Percentiles rank a stretch among this genome's conserved stretches.
Conservation (phyloP, 1,140 invertebrate species). For the Drosophila ogumai region DNA sequence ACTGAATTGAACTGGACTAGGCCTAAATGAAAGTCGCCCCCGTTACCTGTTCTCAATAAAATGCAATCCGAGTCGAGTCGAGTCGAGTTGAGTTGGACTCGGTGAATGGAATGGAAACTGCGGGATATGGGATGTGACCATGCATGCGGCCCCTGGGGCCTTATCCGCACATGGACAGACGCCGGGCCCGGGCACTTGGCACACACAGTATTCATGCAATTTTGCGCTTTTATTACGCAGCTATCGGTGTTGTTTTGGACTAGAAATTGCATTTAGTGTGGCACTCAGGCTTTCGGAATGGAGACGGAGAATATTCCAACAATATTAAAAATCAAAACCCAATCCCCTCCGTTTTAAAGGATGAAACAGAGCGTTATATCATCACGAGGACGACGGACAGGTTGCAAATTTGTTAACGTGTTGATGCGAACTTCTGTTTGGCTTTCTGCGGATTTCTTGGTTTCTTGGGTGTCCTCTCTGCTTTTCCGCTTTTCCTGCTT, state of each 20-base stretch:
- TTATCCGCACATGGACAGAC: conserved; percentile 44
- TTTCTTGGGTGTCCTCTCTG: conserved; percentile 15
- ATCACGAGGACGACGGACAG: conserved; percentile 8
- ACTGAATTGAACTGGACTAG: conserved; percentile 10
- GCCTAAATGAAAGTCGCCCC: conserved; percentile 33
- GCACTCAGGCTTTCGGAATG: neutral
- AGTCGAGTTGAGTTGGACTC: conserved; percentile 8
- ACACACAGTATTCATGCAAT: conserved; percentile 37
- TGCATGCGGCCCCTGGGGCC: conserved; percentile 7
- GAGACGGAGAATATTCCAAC: conserved; percentile 1
- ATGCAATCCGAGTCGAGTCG: conserved; percentile 37
- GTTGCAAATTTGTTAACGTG: conserved; percentile 38
- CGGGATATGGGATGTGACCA: conserved; percentile 13
- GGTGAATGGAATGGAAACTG: conserved; percentile 47
- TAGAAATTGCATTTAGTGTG: conserved; percentile 32
- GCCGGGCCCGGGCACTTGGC: conserved; percentile 31
- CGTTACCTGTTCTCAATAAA: conserved; percentile 57
- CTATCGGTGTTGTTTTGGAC: conserved; percentile 35
- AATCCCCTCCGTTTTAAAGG: conserved; percentile 8
- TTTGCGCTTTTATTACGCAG: conserved; percentile 47
- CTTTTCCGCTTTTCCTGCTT: conserved; percentile 12
- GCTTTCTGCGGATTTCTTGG: conserved; percentile 16
- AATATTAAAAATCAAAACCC: conserved; percentile 13
- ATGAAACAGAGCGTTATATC: conserved; percentile 28
- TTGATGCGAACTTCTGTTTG: conserved; percentile 22